A percentile compares a stretch with the other conserved stretches of the same genome.
Evolutionary conservation across 1,140 invertebrate species (phyloP).

Genomic region (Nilaparvata lugens): DNA sequence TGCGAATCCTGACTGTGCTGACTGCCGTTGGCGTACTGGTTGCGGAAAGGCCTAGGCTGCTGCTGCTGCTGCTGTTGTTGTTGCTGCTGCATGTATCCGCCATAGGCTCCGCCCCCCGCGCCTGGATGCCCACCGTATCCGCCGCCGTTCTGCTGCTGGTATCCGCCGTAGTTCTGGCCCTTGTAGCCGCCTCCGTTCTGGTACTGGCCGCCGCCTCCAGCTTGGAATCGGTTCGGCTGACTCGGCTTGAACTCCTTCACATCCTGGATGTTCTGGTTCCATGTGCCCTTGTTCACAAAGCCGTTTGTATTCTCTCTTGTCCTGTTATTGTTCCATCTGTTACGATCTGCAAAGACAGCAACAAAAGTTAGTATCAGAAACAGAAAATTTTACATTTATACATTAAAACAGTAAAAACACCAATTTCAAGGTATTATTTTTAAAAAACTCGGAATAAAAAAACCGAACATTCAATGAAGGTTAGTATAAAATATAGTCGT

Average conservation of each 20-base stretch:
- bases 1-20: constrained; percentile 1
- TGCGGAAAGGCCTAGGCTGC: constrained; percentile 14
- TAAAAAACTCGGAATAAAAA: too few relatives aligned
- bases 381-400: background rate
- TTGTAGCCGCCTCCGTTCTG: constrained; percentile 10
- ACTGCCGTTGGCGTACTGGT: constrained; percentile 17
- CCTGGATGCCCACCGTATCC: constrained; percentile 23
- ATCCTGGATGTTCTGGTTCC: constrained; percentile 2
- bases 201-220: background rate
- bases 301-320: background rate
- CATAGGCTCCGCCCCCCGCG: constrained; percentile 23
- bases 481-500: too few relatives aligned
- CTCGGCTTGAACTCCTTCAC: constrained; percentile 7
- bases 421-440: too few relatives aligned
- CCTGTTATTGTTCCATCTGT: constrained; percentile 21
- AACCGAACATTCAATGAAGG: too few relatives aligned
- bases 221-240: constrained; percentile 6
- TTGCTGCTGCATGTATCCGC: constrained; percentile 8
- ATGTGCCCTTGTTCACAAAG: constrained; percentile 2
- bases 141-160: constrained; percentile 29
- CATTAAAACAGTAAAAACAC: too few relatives aligned
- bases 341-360: constrained; percentile 11
- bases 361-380: background rate
- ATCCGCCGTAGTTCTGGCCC: constrained; percentile 1
- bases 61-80: constrained; percentile 7